Evolutionary conservation across 1,140 invertebrate genomes (phyloP).

Genomic region (Drosophila kohkoa): DNA sequence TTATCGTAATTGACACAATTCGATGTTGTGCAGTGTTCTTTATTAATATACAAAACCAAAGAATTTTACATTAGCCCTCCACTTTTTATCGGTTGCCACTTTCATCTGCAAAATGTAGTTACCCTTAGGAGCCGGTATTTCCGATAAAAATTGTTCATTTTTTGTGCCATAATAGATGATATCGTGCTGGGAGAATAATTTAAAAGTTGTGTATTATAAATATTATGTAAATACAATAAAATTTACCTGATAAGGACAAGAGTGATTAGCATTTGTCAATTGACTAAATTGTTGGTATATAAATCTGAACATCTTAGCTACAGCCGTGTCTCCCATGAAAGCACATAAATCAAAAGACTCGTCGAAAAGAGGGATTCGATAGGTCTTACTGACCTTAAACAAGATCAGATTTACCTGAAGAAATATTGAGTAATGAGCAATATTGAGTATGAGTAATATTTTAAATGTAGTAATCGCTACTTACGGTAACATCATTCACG

Average conservation of each 20-base stretch:
- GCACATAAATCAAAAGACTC: slow-evolving; percentile 54
- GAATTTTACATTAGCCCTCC: slow-evolving; percentile 26
- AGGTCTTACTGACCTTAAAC: slow-evolving; percentile 19
- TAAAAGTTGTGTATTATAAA: not conserved
- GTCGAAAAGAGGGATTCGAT: slow-evolving; percentile 47
- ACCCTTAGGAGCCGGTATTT: slow-evolving; percentile 50
- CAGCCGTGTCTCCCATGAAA: not conserved
- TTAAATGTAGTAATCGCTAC: slow-evolving; percentile 2
- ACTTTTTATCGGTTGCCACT: slow-evolving; percentile 34
- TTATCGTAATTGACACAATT: not conserved
- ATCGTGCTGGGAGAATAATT: slow-evolving; percentile 36
- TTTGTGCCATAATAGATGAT: slow-evolving; percentile 30
- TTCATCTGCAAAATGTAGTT: slow-evolving; percentile 41
- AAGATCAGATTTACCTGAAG: slow-evolving; percentile 19
- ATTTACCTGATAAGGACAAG: slow-evolving; percentile 22
- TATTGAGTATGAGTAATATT: not conserved
- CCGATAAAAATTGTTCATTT: not conserved
- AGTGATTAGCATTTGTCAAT: slow-evolving; percentile 25
- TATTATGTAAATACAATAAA: not conserved
- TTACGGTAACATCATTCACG: slow-evolving; percentile 50
- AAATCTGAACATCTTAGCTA: not conserved
- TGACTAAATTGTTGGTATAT: not conserved
- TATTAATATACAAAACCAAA: not conserved
- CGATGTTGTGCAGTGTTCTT: not conserved
- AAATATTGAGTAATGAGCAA: too few species aligned